phyloP scores from a whole-genome alignment of 2,888 invertebrate species.

The Troglohyphantes excavatus region DNA sequence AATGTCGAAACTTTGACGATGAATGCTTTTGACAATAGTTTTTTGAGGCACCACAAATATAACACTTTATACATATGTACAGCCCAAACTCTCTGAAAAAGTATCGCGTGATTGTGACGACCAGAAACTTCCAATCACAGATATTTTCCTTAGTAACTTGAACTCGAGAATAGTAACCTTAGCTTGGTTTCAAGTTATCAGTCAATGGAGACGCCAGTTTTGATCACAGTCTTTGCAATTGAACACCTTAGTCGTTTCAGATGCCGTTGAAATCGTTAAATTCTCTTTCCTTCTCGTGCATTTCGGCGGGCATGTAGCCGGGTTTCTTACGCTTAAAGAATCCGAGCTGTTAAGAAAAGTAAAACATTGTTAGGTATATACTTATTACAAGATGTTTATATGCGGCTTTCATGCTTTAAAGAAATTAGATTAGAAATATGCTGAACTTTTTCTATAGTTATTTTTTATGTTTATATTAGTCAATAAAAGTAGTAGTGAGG shows the following conservation, averaged over 20 bases:
- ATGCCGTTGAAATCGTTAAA: conserved; percentile 73
- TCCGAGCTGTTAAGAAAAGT: conserved; percentile 68
- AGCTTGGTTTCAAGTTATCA: conserved; percentile 17
- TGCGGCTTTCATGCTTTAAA: too few species aligned
- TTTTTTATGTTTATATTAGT: too few species aligned
- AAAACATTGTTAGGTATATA: background rate
- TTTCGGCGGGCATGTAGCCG: conserved; percentile 79
- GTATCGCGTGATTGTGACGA: conserved; percentile 21
- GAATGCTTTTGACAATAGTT: conserved; percentile 14
- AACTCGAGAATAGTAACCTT: conserved; percentile 36
- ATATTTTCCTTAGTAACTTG: conserved; percentile 33
- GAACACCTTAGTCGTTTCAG: conserved; percentile 1
- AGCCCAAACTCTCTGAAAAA: conserved; percentile 2
- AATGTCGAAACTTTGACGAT: background rate
- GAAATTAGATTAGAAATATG: too few species aligned
- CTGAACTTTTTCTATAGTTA: too few species aligned
- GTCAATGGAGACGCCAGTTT: conserved; percentile 55
- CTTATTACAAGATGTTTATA: background rate
- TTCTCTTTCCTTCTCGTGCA: conserved; percentile 79
- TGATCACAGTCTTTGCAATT: conserved; percentile 57
- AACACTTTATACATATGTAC: conserved; percentile 59
- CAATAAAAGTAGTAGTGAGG: too few species aligned
- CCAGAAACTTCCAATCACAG: conserved; percentile 45
- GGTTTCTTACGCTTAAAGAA: conserved; percentile 80
- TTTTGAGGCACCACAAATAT: background rate